These are phyloP conservation scores for Galleria mellonella DNA, from an alignment of 1,140 invertebrate species.

Conservation along the genomic window DNA sequence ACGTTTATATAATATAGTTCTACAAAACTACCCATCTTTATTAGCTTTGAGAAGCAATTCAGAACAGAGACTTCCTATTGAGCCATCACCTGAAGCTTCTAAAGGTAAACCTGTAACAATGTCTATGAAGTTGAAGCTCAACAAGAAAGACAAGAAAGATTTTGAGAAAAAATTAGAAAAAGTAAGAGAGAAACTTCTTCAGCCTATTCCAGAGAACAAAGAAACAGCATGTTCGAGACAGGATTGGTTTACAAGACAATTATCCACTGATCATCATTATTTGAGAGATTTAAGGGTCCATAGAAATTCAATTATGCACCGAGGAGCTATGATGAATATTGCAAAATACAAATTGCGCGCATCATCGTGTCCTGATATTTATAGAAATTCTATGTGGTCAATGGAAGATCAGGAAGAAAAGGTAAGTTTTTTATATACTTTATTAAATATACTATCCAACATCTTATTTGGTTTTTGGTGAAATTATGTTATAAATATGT, in stretches of 20 bases:
- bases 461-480: no score
- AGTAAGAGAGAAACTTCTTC: slow-evolving; percentile 48
- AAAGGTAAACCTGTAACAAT: slow-evolving; percentile 75
- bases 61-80: slow-evolving; percentile 76
- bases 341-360: slow-evolving; percentile 88
- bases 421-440: slow-evolving; percentile 68
- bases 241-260: slow-evolving; percentile 75
- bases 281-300: slow-evolving; percentile 84
- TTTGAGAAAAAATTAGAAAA: slow-evolving; percentile 53
- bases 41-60: slow-evolving; percentile 78
- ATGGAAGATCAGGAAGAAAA: slow-evolving; percentile 82
- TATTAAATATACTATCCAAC: no score
- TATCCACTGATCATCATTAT: slow-evolving; percentile 79
- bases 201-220: slow-evolving; percentile 61
- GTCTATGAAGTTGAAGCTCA: slow-evolving; percentile 77
- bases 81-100: slow-evolving; percentile 46
- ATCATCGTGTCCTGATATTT: slow-evolving; percentile 93
- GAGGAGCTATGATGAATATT: slow-evolving; percentile 88
- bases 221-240: slow-evolving; percentile 37
- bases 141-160: slow-evolving; percentile 66
- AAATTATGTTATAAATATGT: no score
- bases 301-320: slow-evolving; percentile 88
- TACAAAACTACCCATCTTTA: slow-evolving; percentile 83
- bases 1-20: slow-evolving; percentile 80
- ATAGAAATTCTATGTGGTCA: slow-evolving; percentile 91